Conservation (phyloP, 2,113 vertebrate species). For the Bujurquina vittata region DNA sequence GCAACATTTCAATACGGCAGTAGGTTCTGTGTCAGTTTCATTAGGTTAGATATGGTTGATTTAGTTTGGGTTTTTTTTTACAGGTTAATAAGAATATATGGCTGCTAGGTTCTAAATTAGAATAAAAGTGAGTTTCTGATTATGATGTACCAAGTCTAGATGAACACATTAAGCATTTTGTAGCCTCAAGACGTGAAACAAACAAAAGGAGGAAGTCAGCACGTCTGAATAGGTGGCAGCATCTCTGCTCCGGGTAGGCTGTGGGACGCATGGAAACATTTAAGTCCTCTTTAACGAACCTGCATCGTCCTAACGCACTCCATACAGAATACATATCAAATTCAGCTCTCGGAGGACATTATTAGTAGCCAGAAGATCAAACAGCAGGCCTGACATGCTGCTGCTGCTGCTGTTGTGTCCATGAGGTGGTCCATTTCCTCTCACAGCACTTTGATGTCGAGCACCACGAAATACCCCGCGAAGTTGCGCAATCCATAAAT, state of each 20-base stretch:
- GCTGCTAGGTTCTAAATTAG: neutral
- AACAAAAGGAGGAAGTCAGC: conserved; percentile 6
- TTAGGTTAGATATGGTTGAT: neutral
- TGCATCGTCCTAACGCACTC: conserved; percentile 67
- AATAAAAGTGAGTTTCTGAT: neutral
- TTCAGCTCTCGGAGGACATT: conserved; percentile 72
- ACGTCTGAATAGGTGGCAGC: conserved; percentile 46
- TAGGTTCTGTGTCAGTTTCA: neutral
- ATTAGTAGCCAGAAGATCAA: conserved; percentile 75
- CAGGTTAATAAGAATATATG: neutral
- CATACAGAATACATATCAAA: conserved; percentile 75
- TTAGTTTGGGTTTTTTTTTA: neutral
- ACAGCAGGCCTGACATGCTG: conserved; percentile 67
- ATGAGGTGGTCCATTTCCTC: conserved; percentile 77
- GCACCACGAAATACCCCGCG: conserved; percentile 70
- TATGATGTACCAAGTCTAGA: neutral
- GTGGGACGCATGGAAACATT: conserved; percentile 74
- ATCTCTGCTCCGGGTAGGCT: conserved; percentile 49
- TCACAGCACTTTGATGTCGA: conserved; percentile 76
- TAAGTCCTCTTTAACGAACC: conserved; percentile 76
- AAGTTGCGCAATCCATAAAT: conserved; percentile 79
- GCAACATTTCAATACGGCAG: neutral
- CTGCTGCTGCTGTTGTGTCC: conserved; percentile 71
- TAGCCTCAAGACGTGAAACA: neutral
- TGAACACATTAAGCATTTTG: neutral